phyloP scores from a whole-genome alignment of 1,140 invertebrate species.

The Luehdorfia chinensis region DNA sequence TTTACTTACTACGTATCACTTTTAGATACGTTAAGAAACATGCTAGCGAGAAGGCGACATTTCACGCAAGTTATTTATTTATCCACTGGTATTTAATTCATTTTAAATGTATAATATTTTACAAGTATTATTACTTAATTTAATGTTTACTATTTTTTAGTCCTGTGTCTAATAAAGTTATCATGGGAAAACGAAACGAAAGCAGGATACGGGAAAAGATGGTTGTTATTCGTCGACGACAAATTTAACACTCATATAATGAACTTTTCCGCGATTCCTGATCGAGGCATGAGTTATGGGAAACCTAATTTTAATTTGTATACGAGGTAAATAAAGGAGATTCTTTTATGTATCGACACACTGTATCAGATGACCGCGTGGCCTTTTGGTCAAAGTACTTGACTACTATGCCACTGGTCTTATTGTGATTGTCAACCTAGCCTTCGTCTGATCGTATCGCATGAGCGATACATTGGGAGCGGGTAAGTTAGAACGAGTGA shows the following conservation, averaged over 20 bases:
- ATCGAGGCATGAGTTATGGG: slow-evolving; percentile 37
- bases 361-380: too few relatives aligned
- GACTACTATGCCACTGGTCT: too few relatives aligned
- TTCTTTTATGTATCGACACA: too few relatives aligned
- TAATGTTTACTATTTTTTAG: neutral
- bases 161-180: neutral
- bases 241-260: slow-evolving; percentile 35
- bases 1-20: neutral
- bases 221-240: slow-evolving; percentile 48
- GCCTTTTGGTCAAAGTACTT: too few relatives aligned
- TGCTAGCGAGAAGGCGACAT: too few relatives aligned
- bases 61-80: neutral
- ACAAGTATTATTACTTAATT: neutral
- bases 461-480: too few relatives aligned
- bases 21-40: neutral
- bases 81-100: neutral
- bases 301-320: slow-evolving; percentile 56
- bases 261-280: slow-evolving; percentile 49
- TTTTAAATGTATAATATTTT: neutral
- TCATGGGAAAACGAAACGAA: slow-evolving; percentile 25
- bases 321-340: slow-evolving; percentile 58
- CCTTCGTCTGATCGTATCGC: too few relatives aligned
- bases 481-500: too few relatives aligned
- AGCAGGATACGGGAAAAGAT: slow-evolving; percentile 35
- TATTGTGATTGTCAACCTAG: too few relatives aligned